Conservation (phyloP, 2,888 invertebrate species). For the Drosophila merina region DNA sequence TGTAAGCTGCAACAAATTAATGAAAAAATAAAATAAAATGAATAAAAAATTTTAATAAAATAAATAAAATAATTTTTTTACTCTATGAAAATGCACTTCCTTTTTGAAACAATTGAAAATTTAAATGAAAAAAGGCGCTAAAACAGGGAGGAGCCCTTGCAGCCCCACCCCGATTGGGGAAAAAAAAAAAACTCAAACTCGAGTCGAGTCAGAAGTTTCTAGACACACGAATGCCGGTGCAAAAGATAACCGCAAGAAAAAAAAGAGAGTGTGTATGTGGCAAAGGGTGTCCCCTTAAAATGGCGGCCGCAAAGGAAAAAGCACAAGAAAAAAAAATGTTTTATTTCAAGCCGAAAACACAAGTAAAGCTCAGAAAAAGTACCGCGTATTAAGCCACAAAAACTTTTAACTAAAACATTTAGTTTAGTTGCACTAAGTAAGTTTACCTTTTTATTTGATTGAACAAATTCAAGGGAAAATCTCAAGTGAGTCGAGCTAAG, state of each 20-base stretch:
- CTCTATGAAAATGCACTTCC: slow-evolving; percentile 10
- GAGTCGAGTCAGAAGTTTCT: slow-evolving; percentile 5
- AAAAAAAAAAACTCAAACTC: slow-evolving; percentile 2
- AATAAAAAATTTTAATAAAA: not conserved
- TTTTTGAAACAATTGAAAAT: not conserved
- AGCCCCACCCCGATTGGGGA: slow-evolving; percentile 1
- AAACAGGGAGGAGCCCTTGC: slow-evolving; percentile 19
- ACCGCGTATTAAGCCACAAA: not conserved
- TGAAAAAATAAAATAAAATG: not conserved
- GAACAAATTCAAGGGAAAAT: slow-evolving; percentile 42
- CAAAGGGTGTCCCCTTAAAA: slow-evolving; percentile 46
- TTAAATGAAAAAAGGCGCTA: slow-evolving; percentile 8
- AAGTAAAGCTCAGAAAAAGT: not conserved
- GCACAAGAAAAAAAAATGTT: slow-evolving; percentile 18
- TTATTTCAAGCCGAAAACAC: not conserved
- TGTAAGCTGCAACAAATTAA: slow-evolving; percentile 81
- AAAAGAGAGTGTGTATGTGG: slow-evolving; percentile 30
- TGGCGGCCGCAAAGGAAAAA: slow-evolving; percentile 53
- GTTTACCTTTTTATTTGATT: slow-evolving; percentile 51
- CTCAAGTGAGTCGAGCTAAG: slow-evolving; percentile 47
- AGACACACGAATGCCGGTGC: slow-evolving; percentile 53
- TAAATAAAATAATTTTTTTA: not conserved
- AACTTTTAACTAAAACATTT: not conserved
- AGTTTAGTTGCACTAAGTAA: not conserved
- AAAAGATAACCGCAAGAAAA: slow-evolving; percentile 24